Evolutionary conservation across 2,797 vertebrate species (phyloP), one percentile per base, ranked within the genome.

Genomic region (Mallotus villosus): DNA sequence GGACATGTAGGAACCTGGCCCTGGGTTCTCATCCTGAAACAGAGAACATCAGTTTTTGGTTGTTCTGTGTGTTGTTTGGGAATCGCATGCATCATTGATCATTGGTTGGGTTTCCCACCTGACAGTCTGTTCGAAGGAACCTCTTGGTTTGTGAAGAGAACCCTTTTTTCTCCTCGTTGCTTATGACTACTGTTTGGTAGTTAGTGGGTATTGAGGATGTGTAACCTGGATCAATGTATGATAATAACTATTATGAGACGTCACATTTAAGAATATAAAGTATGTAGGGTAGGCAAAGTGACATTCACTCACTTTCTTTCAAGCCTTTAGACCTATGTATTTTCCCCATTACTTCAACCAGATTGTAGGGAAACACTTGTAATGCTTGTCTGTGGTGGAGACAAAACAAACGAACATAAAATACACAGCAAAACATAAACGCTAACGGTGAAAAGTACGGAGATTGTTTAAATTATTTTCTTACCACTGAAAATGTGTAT

Each of bases 11-110:
- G 86, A 90, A 60, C 92, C 94, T 0, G 94, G 94, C 5, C 93
- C 94, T 19, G 94, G 93, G 46, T 79, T 88, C 69, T 90, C 89
- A 83, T 86, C 91, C 96, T 95, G 79, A 75, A 82, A 85, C 72
- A 81, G 71, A 75, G 71, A 75, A 84, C 51, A 41, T 64, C 2
- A 64, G 11, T 21, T 7, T 2, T 3, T 46, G 12, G 12, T 14
- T 46, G 41, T 46, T 46, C 41, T 46, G 41, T 14, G 37, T 41
- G 8, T 12, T 12, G 41, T 14, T 46, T 34, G 32, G 32, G 6
- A 34, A 34, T 34, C 32, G 32, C 32, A 34, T 3, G 41, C 22
- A 1, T 11, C 11, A 17, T 73, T 67, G 34, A 8, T 22, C 29
- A 8, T 21, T 27, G 66, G 1, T 8, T 72, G 24, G 41, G 46